phyloP scores from a whole-genome alignment of 2,888 invertebrate genomes.

The Opisthograptis luteolata region DNA sequence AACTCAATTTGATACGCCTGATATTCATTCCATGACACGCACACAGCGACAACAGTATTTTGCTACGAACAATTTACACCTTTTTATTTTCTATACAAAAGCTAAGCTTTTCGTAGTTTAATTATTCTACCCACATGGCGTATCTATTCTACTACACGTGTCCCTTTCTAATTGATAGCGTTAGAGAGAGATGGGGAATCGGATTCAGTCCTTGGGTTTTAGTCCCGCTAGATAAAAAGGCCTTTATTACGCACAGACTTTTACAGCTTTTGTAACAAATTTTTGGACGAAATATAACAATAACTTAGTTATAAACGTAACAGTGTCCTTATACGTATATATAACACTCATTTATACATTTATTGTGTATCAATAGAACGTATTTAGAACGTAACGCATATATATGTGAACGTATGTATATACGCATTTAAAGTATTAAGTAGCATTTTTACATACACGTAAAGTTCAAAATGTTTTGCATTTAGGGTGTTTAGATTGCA shows the following conservation, averaged over 20 bases:
- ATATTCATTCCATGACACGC: conserved; percentile 70
- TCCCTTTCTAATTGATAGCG: conserved; percentile 25
- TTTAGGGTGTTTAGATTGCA: conserved; percentile 24
- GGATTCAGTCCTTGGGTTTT: conserved; percentile 31
- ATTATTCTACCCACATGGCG: conserved; percentile 15
- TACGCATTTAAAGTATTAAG: conserved; percentile 56
- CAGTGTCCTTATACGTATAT: conserved; percentile 43
- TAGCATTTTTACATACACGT: conserved; percentile 60
- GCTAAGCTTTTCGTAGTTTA: conserved; percentile 59
- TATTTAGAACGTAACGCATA: too few species aligned
- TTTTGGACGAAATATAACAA: conserved; percentile 45
- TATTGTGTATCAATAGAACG: conserved; percentile 37
- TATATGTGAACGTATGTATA: conserved; percentile 47
- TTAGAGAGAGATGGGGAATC: conserved; percentile 26
- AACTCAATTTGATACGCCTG: conserved; percentile 66
- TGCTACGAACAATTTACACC: conserved; percentile 69
- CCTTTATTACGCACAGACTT: conserved; percentile 52
- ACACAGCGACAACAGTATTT: conserved; percentile 67
- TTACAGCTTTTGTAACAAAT: conserved; percentile 46
- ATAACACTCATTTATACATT: conserved; percentile 54
- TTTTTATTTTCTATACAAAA: conserved; percentile 60
- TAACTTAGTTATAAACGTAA: conserved; percentile 39
- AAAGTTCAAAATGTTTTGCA: conserved; percentile 45
- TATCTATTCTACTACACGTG: conserved; percentile 18
- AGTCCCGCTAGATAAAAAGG: conserved; percentile 50